A percentile compares a stretch with the other conserved stretches of the same genome.
Evolutionary conservation across 2,888 invertebrate genomes (phyloP).

Genomic region (Timema cristinae): DNA sequence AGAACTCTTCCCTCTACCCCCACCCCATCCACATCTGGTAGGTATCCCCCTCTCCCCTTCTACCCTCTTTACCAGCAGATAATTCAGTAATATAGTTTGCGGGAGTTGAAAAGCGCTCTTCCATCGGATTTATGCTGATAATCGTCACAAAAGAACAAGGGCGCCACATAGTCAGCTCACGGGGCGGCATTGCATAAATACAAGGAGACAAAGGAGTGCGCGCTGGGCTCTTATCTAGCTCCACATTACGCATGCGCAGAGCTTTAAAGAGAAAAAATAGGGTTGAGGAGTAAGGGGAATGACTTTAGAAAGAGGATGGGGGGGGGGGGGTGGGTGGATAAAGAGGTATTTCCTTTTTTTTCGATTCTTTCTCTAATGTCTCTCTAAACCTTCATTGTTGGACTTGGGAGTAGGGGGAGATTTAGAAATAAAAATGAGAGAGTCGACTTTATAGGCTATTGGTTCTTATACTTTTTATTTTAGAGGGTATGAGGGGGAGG

Average conservation of each 20-base stretch:
- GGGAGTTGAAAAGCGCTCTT: slow-evolving; percentile 34
- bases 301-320: neutral
- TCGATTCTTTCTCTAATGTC: slow-evolving; percentile 26
- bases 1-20: slow-evolving; percentile 2
- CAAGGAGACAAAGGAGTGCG: slow-evolving; percentile 31
- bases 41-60: no score
- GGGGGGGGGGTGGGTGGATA: neutral
- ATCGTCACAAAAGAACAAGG: slow-evolving; percentile 34
- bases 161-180: slow-evolving; percentile 25
- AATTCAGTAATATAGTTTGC: slow-evolving; percentile 35
- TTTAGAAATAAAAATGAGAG: slow-evolving; percentile 26
- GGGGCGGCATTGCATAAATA: slow-evolving; percentile 32
- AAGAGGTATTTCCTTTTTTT: neutral
- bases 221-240: slow-evolving; percentile 29
- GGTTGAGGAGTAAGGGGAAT: neutral
- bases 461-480: slow-evolving; percentile 30
- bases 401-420: neutral
- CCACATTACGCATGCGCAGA: slow-evolving; percentile 30
- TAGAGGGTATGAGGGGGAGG: slow-evolving; percentile 21
- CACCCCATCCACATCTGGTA: neutral
- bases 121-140: slow-evolving; percentile 35
- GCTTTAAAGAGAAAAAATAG: slow-evolving; percentile 12
- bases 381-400: slow-evolving; percentile 26
- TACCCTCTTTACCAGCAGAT: slow-evolving; percentile 24
- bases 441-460: slow-evolving; percentile 29